Evolutionary conservation across 2,113 vertebrate genomes (phyloP).

Genomic region (Lophochroa leadbeateri): DNA sequence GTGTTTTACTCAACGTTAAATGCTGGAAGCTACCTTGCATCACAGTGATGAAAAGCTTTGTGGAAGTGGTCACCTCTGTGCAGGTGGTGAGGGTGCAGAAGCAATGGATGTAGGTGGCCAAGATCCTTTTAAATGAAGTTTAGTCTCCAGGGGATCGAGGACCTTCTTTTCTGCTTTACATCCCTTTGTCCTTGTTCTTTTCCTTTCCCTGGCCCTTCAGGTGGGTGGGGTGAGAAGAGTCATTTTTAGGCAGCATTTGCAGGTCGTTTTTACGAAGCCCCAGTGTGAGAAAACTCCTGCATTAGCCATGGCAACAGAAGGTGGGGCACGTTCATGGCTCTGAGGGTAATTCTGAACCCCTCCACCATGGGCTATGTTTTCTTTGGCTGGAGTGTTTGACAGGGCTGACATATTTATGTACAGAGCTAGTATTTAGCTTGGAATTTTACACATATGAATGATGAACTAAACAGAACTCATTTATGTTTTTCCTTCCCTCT

Average conservation of each 20-base stretch:
- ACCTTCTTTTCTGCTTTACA: not conserved
- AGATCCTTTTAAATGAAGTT: not conserved
- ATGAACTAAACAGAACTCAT: conserved; percentile 72
- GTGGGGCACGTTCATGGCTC: conserved; percentile 38
- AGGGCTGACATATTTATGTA: conserved; percentile 75
- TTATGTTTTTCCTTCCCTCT: conserved; percentile 47
- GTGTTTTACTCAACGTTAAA: not conserved
- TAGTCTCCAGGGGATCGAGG: not conserved
- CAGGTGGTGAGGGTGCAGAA: not conserved
- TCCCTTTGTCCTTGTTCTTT: not conserved
- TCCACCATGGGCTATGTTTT: conserved; percentile 53
- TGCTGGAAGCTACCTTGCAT: not conserved
- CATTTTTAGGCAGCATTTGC: not conserved
- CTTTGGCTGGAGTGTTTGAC: conserved; percentile 66
- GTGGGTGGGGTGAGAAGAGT: not conserved
- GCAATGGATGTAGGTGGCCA: not conserved
- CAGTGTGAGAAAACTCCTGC: conserved; percentile 19
- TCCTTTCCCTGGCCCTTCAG: not conserved
- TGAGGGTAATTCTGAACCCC: conserved; percentile 50
- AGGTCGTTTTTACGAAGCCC: conserved; percentile 7
- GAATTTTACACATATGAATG: conserved; percentile 76
- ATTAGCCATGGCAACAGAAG: conserved; percentile 22
- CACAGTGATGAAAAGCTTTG: not conserved
- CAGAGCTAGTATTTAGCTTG: conserved; percentile 73
- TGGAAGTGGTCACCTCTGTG: not conserved